Evolutionary conservation across 2,797 vertebrate species (phyloP), one percentile per base, ranked within the genome.

Genomic region (Pristis pectinata): DNA sequence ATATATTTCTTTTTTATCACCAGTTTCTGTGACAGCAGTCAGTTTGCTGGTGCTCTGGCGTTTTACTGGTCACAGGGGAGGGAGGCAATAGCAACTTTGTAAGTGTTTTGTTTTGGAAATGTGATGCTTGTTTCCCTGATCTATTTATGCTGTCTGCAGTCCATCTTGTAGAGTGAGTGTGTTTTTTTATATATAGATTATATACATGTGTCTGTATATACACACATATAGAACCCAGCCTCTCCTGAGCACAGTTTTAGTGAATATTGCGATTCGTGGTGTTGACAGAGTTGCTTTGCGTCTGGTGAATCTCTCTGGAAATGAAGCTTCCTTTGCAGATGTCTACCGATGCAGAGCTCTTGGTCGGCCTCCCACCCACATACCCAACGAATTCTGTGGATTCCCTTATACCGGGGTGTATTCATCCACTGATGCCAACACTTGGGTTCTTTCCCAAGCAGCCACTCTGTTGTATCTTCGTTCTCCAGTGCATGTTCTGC

Each of bases 141-240:
- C 85, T 89, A 89, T 89, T 89, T 89, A 89, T 89, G 85, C 85
- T 89, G 85, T 89, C 85, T 89, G 85, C 85, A 89, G 27, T 89
- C 56, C 85, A 89, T 89, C 56, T 56, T 89, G 85, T 89, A n/a
- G 85, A 89, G 85, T 89, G 85, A 59, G 85, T 89, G 85, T 61
- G 34, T 61, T 89, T 87, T 85, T 79, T 79, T 87, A 61, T 61
- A 89, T 89, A 89, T 89, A 89, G 85, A 89, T 89, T 61, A 89
- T 89, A 89, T 89, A 89, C 59, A 30, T 89, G 83, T 87, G 85
- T 89, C 85, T 89, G 85, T 89, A 89, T 61, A 61, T 89, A 89
- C 85, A 89, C 85, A 61, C 56, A 87, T 37, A 34, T 87, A 89
- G 85, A 61, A 89, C 56, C 59, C 56, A 89, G 85, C 59, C 53